A percentile compares a stretch with the other conserved stretches of the same genome.
These are phyloP conservation scores for Cebidichthys violaceus DNA, from an alignment of 2,113 vertebrate genomes.

Conservation along the genomic window DNA sequence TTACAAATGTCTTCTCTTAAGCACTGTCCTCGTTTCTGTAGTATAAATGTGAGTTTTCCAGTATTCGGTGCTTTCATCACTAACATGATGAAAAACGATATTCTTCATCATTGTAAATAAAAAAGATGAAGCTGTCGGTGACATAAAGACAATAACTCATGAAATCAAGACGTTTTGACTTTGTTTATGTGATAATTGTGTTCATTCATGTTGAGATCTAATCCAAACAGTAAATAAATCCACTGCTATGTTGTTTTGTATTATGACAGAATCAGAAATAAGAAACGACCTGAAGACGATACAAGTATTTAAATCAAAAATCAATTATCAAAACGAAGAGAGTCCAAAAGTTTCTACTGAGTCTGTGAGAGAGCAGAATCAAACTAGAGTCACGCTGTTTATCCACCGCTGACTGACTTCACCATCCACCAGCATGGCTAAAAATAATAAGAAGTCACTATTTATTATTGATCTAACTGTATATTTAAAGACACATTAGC, in stretches of 20 bases:
- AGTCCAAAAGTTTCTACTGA: no score
- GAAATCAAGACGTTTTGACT: background rate
- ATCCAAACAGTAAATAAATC: background rate
- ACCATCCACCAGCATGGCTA: background rate
- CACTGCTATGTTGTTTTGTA: no score
- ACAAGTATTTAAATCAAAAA: background rate
- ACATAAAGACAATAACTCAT: background rate
- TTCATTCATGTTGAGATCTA: background rate
- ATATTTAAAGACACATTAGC: conserved; percentile 4
- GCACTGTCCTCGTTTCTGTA: no score
- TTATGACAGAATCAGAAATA: background rate
- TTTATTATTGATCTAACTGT: background rate
- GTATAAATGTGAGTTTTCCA: no score
- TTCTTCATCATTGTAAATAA: background rate
- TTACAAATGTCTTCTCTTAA: no score
- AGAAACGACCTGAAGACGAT: background rate
- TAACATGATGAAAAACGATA: no score
- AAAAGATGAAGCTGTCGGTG: no score
- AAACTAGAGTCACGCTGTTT: background rate
- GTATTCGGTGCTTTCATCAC: no score
- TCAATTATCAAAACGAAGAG: background rate
- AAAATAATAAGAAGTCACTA: background rate
- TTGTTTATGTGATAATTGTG: background rate
- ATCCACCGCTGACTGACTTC: background rate
- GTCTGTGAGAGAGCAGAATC: background rate